phyloP scores from a whole-genome alignment of 2,113 vertebrate genomes.

The Merops nubicus region DNA sequence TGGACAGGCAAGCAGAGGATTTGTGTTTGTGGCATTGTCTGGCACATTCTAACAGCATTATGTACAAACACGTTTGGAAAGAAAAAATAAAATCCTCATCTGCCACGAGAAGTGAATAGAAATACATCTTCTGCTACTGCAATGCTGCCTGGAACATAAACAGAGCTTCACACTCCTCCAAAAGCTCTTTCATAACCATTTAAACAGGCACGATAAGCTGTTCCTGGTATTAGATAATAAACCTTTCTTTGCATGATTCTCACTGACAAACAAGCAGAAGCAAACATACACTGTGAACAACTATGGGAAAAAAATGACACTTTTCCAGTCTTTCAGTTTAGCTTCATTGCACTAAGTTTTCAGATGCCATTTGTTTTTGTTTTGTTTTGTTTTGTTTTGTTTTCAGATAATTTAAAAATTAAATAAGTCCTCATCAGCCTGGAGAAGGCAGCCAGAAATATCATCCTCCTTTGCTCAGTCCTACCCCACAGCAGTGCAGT shows the following conservation, averaged over 20 bases:
- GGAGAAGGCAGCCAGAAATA: background rate
- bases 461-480: background rate
- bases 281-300: background rate
- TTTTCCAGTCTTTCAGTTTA: background rate
- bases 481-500: fast-evolving
- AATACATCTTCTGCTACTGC: background rate
- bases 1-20: background rate
- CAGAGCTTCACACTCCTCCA: background rate
- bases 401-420: background rate
- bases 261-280: background rate
- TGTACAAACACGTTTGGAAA: background rate
- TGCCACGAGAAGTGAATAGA: background rate
- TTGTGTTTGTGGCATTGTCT: background rate
- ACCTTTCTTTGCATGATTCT: background rate
- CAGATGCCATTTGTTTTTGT: background rate
- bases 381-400: too few species aligned
- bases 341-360: background rate
- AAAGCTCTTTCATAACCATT: background rate
- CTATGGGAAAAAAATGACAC: background rate
- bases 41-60: background rate
- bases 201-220: background rate
- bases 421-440: background rate
- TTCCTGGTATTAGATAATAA: background rate
- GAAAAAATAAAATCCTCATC: background rate
- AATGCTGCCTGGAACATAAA: background rate